phyloP scores from a whole-genome alignment of 2,888 invertebrate genomes.

The Hofmannophila pseudospretella region DNA sequence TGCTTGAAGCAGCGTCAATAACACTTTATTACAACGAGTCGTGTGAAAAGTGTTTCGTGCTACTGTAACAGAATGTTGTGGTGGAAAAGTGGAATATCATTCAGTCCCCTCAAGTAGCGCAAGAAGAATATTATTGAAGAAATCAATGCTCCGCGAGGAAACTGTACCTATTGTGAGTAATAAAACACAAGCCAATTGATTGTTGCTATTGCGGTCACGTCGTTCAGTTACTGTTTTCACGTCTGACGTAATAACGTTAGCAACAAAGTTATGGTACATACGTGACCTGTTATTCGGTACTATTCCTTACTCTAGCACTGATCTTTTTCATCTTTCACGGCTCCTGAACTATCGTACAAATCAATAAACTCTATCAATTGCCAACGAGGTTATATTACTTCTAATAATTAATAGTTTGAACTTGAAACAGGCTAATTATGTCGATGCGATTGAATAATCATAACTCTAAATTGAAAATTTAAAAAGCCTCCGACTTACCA shows the following conservation, averaged over 20 bases:
- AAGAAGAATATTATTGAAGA: slow-evolving; percentile 6
- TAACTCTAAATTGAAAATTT: too few species aligned
- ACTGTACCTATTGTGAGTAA: slow-evolving; percentile 40
- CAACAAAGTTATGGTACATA: slow-evolving; percentile 69
- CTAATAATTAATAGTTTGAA: too few species aligned
- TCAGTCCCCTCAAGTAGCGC: neutral
- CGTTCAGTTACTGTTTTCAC: slow-evolving; percentile 74
- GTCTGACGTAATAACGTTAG: slow-evolving; percentile 74
- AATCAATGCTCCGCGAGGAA: slow-evolving; percentile 43
- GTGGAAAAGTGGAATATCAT: neutral
- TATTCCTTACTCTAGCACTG: slow-evolving; percentile 32
- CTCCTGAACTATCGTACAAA: slow-evolving; percentile 13
- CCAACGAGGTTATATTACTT: too few species aligned
- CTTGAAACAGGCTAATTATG: too few species aligned
- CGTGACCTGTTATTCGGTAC: slow-evolving; percentile 59
- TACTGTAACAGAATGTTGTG: neutral
- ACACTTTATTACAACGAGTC: too few species aligned
- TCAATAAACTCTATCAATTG: too few species aligned
- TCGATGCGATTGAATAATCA: too few species aligned
- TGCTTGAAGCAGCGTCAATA: too few species aligned
- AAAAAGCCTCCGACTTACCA: too few species aligned
- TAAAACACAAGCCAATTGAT: slow-evolving; percentile 71
- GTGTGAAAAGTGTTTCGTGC: too few species aligned
- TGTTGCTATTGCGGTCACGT: slow-evolving; percentile 75
- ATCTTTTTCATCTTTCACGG: slow-evolving; percentile 28